These are phyloP conservation scores for Ranitomeya imitator DNA, from an alignment of 2,113 vertebrate species.

Conservation along the genomic window DNA sequence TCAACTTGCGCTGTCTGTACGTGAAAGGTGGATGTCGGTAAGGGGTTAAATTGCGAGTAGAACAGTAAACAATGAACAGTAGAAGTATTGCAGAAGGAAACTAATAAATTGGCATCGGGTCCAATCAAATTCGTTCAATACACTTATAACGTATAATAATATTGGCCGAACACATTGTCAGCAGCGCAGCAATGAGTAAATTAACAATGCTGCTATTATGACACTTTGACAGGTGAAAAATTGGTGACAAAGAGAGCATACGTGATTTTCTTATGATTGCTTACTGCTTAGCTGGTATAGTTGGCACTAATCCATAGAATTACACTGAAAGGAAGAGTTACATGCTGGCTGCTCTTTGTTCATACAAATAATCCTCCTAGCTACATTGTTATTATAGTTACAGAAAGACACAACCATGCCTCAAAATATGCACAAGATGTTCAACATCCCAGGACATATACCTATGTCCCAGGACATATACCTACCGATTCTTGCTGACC, in stretches of 20 bases:
- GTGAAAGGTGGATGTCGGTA: neutral
- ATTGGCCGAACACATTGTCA: neutral
- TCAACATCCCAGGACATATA: neutral
- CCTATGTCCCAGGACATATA: neutral
- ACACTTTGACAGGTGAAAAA: slow-evolving; percentile 10
- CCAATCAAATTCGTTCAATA: neutral
- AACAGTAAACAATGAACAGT: slow-evolving; percentile 18
- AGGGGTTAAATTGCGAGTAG: neutral
- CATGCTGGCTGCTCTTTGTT: slow-evolving; percentile 4
- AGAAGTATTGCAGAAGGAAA: neutral
- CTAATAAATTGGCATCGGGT: neutral
- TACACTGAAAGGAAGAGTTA: slow-evolving; percentile 15
- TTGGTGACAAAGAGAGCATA: slow-evolving; percentile 20
- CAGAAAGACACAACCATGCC: neutral
- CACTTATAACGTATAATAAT: neutral
- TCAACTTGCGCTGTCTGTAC: too few relatives aligned
- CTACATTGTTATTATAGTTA: slow-evolving; percentile 22
- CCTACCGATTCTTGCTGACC: too few relatives aligned
- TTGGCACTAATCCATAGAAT: slow-evolving; percentile 10
- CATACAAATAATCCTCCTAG: slow-evolving; percentile 31
- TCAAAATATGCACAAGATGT: neutral
- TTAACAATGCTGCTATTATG: slow-evolving; percentile 28
- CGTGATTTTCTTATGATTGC: neutral
- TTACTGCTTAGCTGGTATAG: neutral
- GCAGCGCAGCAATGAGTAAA: neutral